phyloP scores from a whole-genome alignment of 2,797 vertebrate species.

The Takifugu ocellatus region DNA sequence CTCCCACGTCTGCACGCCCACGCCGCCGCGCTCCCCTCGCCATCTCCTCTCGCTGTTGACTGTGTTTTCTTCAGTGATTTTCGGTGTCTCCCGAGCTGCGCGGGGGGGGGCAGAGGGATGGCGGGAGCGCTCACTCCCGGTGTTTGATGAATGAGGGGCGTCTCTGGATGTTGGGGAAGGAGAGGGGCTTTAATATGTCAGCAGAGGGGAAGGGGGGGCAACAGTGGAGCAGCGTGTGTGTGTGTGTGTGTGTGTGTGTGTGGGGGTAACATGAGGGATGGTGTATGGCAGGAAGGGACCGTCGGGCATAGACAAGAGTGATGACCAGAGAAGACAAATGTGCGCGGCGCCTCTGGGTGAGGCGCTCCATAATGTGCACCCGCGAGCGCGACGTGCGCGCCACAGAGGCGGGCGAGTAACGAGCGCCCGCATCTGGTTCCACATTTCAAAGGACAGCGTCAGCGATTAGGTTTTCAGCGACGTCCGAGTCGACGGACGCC shows the following conservation, averaged over 20 bases:
- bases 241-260: background rate
- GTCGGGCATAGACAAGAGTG: slow-evolving; percentile 65
- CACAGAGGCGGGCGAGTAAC: slow-evolving; percentile 42
- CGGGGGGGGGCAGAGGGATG: slow-evolving; percentile 13
- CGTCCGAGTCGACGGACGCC: no score
- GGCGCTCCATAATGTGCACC: slow-evolving; percentile 34
- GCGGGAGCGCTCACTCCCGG: slow-evolving; percentile 41
- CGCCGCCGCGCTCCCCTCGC: slow-evolving; percentile 1
- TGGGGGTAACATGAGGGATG: slow-evolving; percentile 63
- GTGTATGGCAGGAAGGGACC: slow-evolving; percentile 62
- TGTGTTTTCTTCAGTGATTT: slow-evolving; percentile 25
- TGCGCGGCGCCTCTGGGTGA: slow-evolving; percentile 55
- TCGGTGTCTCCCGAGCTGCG: slow-evolving; percentile 24
- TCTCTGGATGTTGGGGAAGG: slow-evolving; percentile 61
- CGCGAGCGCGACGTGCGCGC: slow-evolving; percentile 25
- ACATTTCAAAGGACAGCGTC: no score
- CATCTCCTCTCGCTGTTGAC: background rate
- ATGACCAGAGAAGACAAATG: slow-evolving; percentile 60
- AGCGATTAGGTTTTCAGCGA: no score
- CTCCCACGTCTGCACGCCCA: slow-evolving; percentile 11
- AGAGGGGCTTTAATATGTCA: slow-evolving; percentile 70
- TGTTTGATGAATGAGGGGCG: slow-evolving; percentile 69
- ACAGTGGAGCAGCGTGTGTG: slow-evolving; percentile 11
- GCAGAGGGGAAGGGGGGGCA: slow-evolving; percentile 52
- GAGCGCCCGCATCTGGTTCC: slow-evolving; percentile 25